phyloP scores from a whole-genome alignment of 23 tunicate species.

The Trididemnum miniatum region DNA sequence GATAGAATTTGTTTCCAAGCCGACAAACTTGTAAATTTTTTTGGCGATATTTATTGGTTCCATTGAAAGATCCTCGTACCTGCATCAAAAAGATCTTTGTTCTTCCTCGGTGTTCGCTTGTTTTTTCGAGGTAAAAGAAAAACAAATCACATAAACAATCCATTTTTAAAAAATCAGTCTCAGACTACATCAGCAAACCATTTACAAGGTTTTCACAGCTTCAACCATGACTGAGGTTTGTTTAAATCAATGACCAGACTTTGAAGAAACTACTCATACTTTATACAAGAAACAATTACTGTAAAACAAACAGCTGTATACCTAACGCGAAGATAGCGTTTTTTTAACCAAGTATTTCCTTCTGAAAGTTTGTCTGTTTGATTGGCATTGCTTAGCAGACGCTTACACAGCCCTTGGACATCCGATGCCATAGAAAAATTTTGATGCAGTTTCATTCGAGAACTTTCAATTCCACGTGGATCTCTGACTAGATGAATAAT shows the following conservation, averaged over 20 bases:
- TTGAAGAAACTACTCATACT: neutral
- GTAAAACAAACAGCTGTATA: neutral
- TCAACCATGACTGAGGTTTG: neutral
- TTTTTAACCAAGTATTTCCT: conserved; percentile 53
- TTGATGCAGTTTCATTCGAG: conserved; percentile 59
- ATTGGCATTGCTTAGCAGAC: conserved; percentile 48
- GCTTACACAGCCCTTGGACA: conserved; percentile 30
- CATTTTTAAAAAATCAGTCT: too few species aligned
- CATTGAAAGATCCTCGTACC: conserved; percentile 85
- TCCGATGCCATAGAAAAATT: conserved; percentile 32
- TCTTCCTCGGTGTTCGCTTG: too few species aligned
- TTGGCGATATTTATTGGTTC: conserved; percentile 48
- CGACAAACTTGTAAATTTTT: conserved; percentile 71
- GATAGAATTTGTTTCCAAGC: conserved; percentile 26
- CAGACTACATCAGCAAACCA: too few species aligned
- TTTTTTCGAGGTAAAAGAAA: neutral
- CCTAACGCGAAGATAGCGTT: conserved; percentile 66
- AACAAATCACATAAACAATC: too few species aligned
- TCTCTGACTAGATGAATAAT: conserved; percentile 84
- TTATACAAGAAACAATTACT: neutral
- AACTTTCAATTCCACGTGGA: conserved; percentile 90
- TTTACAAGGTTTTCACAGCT: too few species aligned
- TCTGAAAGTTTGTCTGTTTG: conserved; percentile 3
- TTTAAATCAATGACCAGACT: neutral
- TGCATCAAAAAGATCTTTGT: conserved; percentile 6